Conservation (phyloP, 2,888 invertebrate species). For the Drosophila tripunctata region DNA sequence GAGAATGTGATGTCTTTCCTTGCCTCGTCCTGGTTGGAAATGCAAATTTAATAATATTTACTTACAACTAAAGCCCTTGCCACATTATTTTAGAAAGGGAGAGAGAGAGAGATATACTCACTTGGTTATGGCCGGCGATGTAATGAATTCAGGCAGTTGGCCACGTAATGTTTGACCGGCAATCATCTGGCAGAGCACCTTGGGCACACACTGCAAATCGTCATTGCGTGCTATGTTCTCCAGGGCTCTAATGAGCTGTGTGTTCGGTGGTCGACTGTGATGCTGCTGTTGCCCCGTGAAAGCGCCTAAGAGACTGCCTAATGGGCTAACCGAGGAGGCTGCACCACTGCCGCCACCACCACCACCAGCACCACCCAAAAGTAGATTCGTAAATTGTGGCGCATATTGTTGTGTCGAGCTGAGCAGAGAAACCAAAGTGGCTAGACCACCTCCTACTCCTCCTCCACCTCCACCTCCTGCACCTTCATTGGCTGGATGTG, state of each 20-base stretch:
- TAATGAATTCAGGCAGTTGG: constrained; percentile 82
- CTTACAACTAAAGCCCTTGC: constrained; percentile 66
- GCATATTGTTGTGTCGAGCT: constrained; percentile 79
- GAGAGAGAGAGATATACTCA: constrained; percentile 61
- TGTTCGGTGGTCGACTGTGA: constrained; percentile 74
- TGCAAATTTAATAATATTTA: constrained; percentile 80
- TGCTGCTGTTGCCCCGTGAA: constrained; percentile 61
- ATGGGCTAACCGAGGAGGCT: constrained; percentile 61
- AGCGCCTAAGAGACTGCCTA: constrained; percentile 81
- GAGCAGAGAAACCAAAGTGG: constrained; percentile 76
- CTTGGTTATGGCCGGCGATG: constrained; percentile 83
- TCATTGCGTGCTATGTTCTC: constrained; percentile 89
- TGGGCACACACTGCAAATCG: constrained; percentile 91
- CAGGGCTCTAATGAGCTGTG: constrained; percentile 85
- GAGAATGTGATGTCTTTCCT: not conserved
- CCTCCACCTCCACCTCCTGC: constrained; percentile 7
- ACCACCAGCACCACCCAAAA: constrained; percentile 60
- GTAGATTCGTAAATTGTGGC: constrained; percentile 83
- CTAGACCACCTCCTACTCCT: constrained; percentile 58
- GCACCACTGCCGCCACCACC: constrained; percentile 20
- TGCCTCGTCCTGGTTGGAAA: constrained; percentile 33
- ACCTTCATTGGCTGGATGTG: constrained; percentile 1
- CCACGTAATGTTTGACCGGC: constrained; percentile 84
- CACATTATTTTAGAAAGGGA: constrained; percentile 38
- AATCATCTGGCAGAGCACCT: constrained; percentile 91